Base-by-base conservation (phyloP, 2,113 vertebrate species). In the Nematolebias whitei region DNA sequence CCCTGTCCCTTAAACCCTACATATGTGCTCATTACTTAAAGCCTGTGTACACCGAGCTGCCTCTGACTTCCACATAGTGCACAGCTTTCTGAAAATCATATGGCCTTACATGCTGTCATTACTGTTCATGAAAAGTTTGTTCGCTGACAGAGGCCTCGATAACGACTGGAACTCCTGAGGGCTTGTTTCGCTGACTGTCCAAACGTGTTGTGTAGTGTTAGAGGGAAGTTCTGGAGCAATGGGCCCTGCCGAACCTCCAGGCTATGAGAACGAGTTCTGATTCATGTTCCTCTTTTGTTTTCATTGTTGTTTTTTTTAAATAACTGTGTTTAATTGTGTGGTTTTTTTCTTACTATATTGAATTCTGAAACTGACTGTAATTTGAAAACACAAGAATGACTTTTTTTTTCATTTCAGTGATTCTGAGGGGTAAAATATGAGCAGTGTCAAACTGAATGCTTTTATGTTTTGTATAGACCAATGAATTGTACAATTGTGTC, bases 401-500 rank as follows among this genome's bases (percentile, higher is more conserved):
- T n/a, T n/a, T n/a, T n/a, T n/a, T n/a, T 53, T 54, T 78, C 58
- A 85, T 86, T 88, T 88, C 83, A 85, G 45, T 64, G 62, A 73
- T 63, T 74, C 20, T 68, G 67, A 71, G 82, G 76, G 58, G 62
- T 76, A 51, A 49, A 71, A 64, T 82, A 80, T 85, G 80, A 83
- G 64, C 48, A 63, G 69, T 74, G 55, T 82, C 74, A 51, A 72
- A 64, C 5, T 67, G 68, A 84, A 89, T 52, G 78, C 14, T 84
- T 86, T 90, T 90, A 75, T 88, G 85, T 89, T 90, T 87, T 91
- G 90, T 91, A 91, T 83, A 91, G 90, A 84, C 76, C 87, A 78
- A 90, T 83, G 72, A 89, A 88, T 88, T 91, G 87, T 90, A 90
- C 84, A 87, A 90, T 91, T 88, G 74, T 91, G 90, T 91, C 80